Evolutionary conservation across 2,888 invertebrate genomes (phyloP).

Genomic region (Trissoscelio sp.): DNA sequence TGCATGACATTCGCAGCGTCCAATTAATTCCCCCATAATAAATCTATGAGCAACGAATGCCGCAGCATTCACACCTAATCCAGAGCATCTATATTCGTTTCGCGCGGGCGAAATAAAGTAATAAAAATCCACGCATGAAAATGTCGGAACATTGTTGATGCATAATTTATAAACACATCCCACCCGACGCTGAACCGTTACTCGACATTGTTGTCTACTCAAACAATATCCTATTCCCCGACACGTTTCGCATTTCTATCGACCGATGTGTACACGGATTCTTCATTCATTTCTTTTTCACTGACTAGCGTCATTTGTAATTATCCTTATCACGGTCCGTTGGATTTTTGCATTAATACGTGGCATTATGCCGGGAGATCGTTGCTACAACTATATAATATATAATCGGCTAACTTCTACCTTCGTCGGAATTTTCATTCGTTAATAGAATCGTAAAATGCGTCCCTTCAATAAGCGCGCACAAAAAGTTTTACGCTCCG

Average conservation of each 20-base stretch:
- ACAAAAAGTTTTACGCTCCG: slow-evolving; percentile 59
- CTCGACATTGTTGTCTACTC: slow-evolving; percentile 54
- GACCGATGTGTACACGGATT: slow-evolving; percentile 29
- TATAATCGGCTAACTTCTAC: slow-evolving; percentile 49
- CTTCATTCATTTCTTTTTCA: slow-evolving; percentile 51
- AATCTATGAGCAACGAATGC: slow-evolving; percentile 31
- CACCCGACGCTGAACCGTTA: slow-evolving; percentile 43
- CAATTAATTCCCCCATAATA: slow-evolving; percentile 36
- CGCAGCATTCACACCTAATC: slow-evolving; percentile 1
- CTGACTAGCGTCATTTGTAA: slow-evolving; percentile 42
- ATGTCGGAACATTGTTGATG: slow-evolving; percentile 25
- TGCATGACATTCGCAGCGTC: too few relatives aligned
- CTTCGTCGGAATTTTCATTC: slow-evolving; percentile 51
- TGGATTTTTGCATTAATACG: slow-evolving; percentile 58
- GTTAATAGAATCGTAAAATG: slow-evolving; percentile 65
- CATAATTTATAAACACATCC: slow-evolving; percentile 52
- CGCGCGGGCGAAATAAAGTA: slow-evolving; percentile 26
- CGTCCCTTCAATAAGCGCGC: slow-evolving; percentile 52
- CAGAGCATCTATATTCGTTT: slow-evolving; percentile 31
- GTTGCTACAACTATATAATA: slow-evolving; percentile 31
- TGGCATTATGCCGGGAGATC: slow-evolving; percentile 38
- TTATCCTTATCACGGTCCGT: slow-evolving; percentile 60
- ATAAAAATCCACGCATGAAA: slow-evolving; percentile 46
- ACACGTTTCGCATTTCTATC: slow-evolving; percentile 54
- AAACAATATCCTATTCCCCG: slow-evolving; percentile 48